phyloP scores from a whole-genome alignment of 1,140 invertebrate species.

The Nasonia giraulti region DNA sequence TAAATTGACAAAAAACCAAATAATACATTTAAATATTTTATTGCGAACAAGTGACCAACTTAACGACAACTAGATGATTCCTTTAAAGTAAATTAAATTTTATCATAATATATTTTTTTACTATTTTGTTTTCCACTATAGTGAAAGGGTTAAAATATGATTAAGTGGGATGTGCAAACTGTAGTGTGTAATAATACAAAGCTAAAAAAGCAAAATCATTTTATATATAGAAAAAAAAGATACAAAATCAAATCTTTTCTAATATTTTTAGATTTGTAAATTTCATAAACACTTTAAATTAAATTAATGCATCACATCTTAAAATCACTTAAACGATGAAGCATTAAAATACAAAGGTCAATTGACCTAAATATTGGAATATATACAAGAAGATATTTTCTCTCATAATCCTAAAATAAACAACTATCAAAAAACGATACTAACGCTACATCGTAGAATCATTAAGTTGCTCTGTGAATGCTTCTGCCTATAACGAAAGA shows the following conservation, averaged over 20 bases:
- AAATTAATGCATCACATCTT: too few relatives aligned
- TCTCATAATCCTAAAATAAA: background rate
- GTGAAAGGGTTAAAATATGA: slow-evolving; percentile 42
- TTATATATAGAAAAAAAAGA: too few relatives aligned
- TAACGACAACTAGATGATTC: slow-evolving; percentile 50
- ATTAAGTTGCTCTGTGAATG: background rate
- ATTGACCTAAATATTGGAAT: background rate
- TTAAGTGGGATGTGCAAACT: slow-evolving; percentile 35
- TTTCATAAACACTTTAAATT: background rate
- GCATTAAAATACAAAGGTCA: background rate
- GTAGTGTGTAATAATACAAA: too few relatives aligned
- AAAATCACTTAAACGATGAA: background rate
- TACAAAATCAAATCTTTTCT: background rate
- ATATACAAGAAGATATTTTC: background rate
- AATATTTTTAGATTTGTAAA: slow-evolving; percentile 26
- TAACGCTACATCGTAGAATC: background rate
- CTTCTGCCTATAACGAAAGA: background rate
- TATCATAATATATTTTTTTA: slow-evolving; percentile 43
- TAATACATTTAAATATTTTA: slow-evolving; percentile 71
- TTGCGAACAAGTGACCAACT: slow-evolving; percentile 70
- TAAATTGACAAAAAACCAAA: slow-evolving; percentile 70
- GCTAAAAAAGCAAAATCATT: too few relatives aligned
- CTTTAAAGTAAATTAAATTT: slow-evolving; percentile 38
- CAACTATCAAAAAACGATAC: background rate
- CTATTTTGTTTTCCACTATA: slow-evolving; percentile 43